Percentiles rank a stretch among this genome's conserved stretches.
Conservation (phyloP, 2,888 invertebrate species). For the Standfussiana lucernea region DNA sequence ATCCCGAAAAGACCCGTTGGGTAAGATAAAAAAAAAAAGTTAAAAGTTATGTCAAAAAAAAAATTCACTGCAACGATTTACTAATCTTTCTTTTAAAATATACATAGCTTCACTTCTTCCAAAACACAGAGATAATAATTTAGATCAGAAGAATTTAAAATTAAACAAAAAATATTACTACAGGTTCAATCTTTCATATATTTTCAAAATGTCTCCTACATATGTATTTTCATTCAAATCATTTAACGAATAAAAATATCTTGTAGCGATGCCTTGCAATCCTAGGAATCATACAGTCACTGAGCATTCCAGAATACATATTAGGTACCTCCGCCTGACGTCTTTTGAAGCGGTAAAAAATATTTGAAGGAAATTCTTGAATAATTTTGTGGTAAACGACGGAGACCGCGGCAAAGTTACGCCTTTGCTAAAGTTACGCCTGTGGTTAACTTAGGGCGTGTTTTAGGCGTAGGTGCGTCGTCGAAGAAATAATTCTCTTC, state of each 20-base stretch:
- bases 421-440: constrained; percentile 14
- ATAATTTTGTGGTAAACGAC: constrained; percentile 37
- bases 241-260: constrained; percentile 21
- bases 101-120: not conserved
- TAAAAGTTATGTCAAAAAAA: not conserved
- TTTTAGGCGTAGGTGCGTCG: constrained; percentile 28
- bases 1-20: accelerated
- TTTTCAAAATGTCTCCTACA: constrained; percentile 8
- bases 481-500: constrained; percentile 33
- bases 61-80: not conserved
- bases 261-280: constrained; percentile 21
- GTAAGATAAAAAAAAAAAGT: not conserved
- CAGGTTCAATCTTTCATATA: not conserved
- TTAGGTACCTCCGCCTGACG: not conserved
- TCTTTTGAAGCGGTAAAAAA: constrained; percentile 9
- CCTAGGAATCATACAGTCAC: constrained; percentile 33
- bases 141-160: not conserved
- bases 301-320: constrained; percentile 30
- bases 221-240: constrained; percentile 31
- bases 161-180: not conserved
- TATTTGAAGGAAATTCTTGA: constrained; percentile 26
- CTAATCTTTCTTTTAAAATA: not conserved
- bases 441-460: constrained; percentile 20
- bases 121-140: not conserved
- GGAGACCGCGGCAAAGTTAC: constrained; percentile 24